These are phyloP conservation scores for Anoura caudifer DNA, from an alignment of 2,113 vertebrate genomes.

Conservation along the genomic window DNA sequence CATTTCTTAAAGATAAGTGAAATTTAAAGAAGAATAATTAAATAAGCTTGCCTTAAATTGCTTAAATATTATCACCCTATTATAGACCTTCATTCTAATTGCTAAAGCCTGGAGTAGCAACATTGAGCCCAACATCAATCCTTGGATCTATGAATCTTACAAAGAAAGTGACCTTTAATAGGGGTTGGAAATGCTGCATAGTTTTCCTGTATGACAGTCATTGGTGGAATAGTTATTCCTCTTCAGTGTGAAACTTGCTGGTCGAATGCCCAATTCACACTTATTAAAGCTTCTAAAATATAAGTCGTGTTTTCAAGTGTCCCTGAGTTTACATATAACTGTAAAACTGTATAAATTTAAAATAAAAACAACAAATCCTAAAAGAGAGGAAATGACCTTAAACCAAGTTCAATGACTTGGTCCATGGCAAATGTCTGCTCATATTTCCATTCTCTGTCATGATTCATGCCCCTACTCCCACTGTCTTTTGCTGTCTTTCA, in stretches of 20 bases:
- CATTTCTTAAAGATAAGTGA: slow-evolving; percentile 11
- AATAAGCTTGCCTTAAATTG: background rate
- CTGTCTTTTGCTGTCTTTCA: background rate
- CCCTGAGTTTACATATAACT: background rate
- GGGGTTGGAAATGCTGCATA: background rate
- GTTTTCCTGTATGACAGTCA: background rate
- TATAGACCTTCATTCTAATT: background rate
- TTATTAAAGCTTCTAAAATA: background rate
- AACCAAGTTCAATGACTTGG: background rate
- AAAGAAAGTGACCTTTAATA: background rate
- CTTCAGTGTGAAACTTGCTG: background rate
- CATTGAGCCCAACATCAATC: background rate
- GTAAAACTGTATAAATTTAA: background rate
- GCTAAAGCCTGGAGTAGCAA: background rate
- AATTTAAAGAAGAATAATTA: background rate
- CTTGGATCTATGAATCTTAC: background rate
- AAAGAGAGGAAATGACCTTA: background rate
- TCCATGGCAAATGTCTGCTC: background rate
- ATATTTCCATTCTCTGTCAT: background rate
- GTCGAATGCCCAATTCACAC: background rate
- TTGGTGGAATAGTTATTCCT: background rate
- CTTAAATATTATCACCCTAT: background rate
- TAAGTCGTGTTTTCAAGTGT: background rate
- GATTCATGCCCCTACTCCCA: fast-evolving
- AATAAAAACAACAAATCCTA: background rate